Conservation (phyloP, 1,140 invertebrate genomes). For the Brevipalpus yothersi region DNA sequence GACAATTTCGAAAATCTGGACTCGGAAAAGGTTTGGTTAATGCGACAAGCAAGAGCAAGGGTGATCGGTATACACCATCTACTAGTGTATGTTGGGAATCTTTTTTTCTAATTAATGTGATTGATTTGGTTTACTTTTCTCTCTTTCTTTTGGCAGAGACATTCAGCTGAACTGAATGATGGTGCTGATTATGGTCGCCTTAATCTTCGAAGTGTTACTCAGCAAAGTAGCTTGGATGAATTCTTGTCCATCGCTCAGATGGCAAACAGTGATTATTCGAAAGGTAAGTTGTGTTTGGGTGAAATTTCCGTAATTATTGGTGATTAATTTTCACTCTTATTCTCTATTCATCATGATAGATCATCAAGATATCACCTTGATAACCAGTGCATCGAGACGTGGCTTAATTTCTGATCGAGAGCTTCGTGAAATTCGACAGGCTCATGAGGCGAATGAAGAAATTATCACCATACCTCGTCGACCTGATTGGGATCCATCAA, state of each 20-base stretch:
- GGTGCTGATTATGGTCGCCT: slow-evolving; percentile 67
- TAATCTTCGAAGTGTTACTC: slow-evolving; percentile 78
- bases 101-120: not conserved
- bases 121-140: not conserved
- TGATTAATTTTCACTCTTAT: not conserved
- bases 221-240: slow-evolving; percentile 81
- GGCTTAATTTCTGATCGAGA: slow-evolving; percentile 25
- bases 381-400: slow-evolving; percentile 33
- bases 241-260: slow-evolving; percentile 80
- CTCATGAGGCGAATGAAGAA: slow-evolving; percentile 36
- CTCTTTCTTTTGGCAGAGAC: slow-evolving; percentile 1
- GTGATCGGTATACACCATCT: not conserved
- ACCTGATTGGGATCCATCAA: slow-evolving; percentile 50
- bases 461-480: slow-evolving; percentile 51
- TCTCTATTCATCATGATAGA: slow-evolving; percentile 26
- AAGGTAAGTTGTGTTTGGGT: slow-evolving; percentile 19
- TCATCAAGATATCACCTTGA: slow-evolving; percentile 48
- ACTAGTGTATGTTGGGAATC: not conserved
- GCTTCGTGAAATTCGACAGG: slow-evolving; percentile 27
- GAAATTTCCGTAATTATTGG: not conserved
- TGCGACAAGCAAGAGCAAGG: not conserved
- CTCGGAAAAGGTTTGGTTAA: not conserved
- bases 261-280: slow-evolving; percentile 64
- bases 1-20: not conserved
- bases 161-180: slow-evolving; percentile 56